Evolutionary conservation across 2,888 invertebrate species (phyloP).

Genomic region (Xestia c-nigrum): DNA sequence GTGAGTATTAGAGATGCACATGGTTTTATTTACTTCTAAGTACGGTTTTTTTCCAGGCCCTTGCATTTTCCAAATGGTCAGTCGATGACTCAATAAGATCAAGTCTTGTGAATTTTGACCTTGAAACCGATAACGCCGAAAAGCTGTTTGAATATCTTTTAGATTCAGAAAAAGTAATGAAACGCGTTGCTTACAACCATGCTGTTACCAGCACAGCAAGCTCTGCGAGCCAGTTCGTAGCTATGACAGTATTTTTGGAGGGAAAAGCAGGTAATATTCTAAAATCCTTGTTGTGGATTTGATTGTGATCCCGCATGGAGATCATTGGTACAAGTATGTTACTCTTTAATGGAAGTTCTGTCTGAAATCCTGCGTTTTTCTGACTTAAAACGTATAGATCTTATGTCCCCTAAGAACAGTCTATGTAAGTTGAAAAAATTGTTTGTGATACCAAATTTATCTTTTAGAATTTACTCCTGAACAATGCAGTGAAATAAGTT

Average conservation of each 20-base stretch:
- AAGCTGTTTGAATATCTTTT: slow-evolving; percentile 79
- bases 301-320: not conserved
- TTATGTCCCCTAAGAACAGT: not conserved
- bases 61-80: slow-evolving; percentile 73
- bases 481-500: slow-evolving; percentile 93
- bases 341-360: not conserved
- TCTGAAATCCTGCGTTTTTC: not conserved
- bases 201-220: slow-evolving; percentile 85
- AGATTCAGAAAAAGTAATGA: slow-evolving; percentile 65
- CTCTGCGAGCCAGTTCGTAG: slow-evolving; percentile 89
- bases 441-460: slow-evolving; percentile 17
- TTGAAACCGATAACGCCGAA: slow-evolving; percentile 65
- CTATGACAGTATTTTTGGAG: slow-evolving; percentile 89
- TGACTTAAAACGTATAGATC: not conserved
- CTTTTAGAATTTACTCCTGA: slow-evolving; percentile 91
- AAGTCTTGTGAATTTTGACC: slow-evolving; percentile 76
- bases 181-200: slow-evolving; percentile 80
- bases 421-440: slow-evolving; percentile 69
- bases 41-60: slow-evolving; percentile 69
- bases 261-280: slow-evolving; percentile 82
- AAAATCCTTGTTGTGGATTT: not conserved
- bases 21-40: not conserved
- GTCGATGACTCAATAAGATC: slow-evolving; percentile 76
- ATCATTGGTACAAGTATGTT: too few species aligned
- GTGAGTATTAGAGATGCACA: not conserved